phyloP scores from a whole-genome alignment of 2,797 vertebrate genomes.

The Sebastes taczanowskii region DNA sequence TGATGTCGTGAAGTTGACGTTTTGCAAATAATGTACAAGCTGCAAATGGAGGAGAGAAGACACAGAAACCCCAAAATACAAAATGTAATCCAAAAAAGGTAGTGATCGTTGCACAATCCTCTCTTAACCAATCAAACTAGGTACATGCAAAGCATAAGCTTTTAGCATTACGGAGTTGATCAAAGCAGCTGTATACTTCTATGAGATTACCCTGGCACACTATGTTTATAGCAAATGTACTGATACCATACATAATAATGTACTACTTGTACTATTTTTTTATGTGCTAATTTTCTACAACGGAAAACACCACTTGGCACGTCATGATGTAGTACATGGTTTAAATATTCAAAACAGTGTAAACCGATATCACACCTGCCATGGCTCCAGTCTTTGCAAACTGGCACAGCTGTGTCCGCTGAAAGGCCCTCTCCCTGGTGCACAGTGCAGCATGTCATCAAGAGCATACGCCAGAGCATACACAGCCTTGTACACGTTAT shows the following conservation, averaged over 20 bases:
- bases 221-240: not conserved
- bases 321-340: not conserved
- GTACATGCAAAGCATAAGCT: not conserved
- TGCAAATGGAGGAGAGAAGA: not conserved
- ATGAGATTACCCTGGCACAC: not conserved
- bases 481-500: slow-evolving; percentile 77
- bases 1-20: slow-evolving; percentile 69
- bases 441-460: slow-evolving; percentile 66
- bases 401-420: not conserved
- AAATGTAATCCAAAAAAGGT: not conserved
- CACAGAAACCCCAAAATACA: not conserved
- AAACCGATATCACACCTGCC: not conserved
- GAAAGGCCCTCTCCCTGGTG: slow-evolving; percentile 58
- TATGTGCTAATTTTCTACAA: not conserved
- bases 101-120: not conserved
- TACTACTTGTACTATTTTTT: not conserved
- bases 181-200: not conserved
- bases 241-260: not conserved
- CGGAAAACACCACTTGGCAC: not conserved
- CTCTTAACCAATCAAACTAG: not conserved
- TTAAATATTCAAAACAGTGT: not conserved
- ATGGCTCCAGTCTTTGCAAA: not conserved
- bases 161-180: not conserved
- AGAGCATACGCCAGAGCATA: slow-evolving; percentile 78
- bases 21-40: slow-evolving; percentile 42